Percentiles rank a stretch among this genome's conserved stretches.
Evolutionary conservation across 2,113 vertebrate genomes (phyloP).

Genomic region (Puffinus mauretanicus): DNA sequence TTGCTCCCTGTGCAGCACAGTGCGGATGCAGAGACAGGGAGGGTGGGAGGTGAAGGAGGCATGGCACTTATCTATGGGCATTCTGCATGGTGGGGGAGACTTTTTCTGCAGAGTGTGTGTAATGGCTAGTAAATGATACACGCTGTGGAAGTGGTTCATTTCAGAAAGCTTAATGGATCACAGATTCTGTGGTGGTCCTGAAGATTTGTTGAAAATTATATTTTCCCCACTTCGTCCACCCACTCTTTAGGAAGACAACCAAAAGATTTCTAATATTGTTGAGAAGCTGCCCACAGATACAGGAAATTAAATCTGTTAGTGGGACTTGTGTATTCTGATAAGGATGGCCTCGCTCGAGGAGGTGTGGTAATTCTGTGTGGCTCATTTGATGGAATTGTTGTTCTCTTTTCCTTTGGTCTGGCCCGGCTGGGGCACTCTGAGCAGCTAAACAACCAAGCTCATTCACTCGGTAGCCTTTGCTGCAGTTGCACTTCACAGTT

Average conservation of each 20-base stretch:
- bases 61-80: neutral
- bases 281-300: neutral
- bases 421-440: neutral
- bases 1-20: neutral
- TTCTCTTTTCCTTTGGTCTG: neutral
- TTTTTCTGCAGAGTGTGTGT: neutral
- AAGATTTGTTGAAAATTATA: neutral
- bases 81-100: neutral
- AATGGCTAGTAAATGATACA: neutral
- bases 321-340: neutral
- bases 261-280: neutral
- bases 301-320: neutral
- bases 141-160: neutral
- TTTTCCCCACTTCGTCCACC: neutral
- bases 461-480: neutral
- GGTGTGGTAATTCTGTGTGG: neutral
- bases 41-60: neutral
- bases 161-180: neutral
- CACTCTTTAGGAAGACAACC: neutral
- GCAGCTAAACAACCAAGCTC: neutral
- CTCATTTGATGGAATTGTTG: neutral
- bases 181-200: neutral
- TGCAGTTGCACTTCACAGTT: neutral
- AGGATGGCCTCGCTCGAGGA: fast-evolving
- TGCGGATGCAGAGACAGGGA: neutral